These are phyloP conservation scores for Watsonalla binaria DNA, from an alignment of 2,888 invertebrate genomes.

Conservation along the genomic window DNA sequence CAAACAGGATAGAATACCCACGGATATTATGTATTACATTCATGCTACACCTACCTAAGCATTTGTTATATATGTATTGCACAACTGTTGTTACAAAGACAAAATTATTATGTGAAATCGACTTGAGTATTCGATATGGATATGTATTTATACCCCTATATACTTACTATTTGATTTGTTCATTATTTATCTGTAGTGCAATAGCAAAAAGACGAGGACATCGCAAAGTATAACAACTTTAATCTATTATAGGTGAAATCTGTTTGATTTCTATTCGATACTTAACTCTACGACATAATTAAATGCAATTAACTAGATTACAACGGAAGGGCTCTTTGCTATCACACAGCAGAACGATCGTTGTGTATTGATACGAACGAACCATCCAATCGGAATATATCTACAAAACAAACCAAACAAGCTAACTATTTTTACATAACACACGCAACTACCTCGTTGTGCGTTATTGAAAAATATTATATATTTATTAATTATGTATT, in stretches of 20 bases:
- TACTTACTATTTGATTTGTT: slow-evolving; percentile 52
- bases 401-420: slow-evolving; percentile 71
- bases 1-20: not conserved
- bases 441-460: slow-evolving; percentile 66
- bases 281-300: slow-evolving; percentile 66
- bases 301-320: slow-evolving; percentile 68
- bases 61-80: slow-evolving; percentile 73
- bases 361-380: slow-evolving; percentile 27
- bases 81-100: slow-evolving; percentile 65
- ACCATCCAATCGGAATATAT: slow-evolving; percentile 53
- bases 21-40: not conserved
- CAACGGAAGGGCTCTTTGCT: slow-evolving; percentile 57
- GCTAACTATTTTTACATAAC: slow-evolving; percentile 58
- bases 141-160: slow-evolving; percentile 69
- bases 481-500: slow-evolving; percentile 44
- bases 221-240: slow-evolving; percentile 29
- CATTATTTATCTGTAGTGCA: slow-evolving; percentile 59
- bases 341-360: slow-evolving; percentile 63
- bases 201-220: slow-evolving; percentile 56
- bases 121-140: slow-evolving; percentile 75
- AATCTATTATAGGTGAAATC: slow-evolving; percentile 49
- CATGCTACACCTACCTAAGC: slow-evolving; percentile 61
- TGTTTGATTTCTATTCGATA: slow-evolving; percentile 40
- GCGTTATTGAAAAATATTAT: slow-evolving; percentile 61
- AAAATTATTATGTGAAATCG: slow-evolving; percentile 60